Percentiles rank a stretch among this genome's conserved stretches.
phyloP scores from a whole-genome alignment of 1,140 invertebrate species.

The Scaptomyza graminum region DNA sequence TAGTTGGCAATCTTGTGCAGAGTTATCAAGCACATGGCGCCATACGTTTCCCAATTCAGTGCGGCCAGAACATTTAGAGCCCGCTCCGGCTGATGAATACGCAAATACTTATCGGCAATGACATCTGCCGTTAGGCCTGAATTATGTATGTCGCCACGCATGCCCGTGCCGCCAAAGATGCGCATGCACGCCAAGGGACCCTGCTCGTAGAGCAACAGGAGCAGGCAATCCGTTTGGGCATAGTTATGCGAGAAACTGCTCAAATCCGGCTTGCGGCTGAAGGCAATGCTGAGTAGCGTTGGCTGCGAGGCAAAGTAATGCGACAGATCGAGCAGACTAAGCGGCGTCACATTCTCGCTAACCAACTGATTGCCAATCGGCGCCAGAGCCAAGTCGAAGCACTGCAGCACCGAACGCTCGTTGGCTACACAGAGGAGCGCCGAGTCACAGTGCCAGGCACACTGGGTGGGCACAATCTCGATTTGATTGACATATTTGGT shows the following conservation, averaged over 20 bases:
- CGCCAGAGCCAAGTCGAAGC: slow-evolving; percentile 89
- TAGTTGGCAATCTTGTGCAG: slow-evolving; percentile 90
- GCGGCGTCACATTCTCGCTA: slow-evolving; percentile 87
- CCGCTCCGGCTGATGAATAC: slow-evolving; percentile 87
- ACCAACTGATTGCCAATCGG: slow-evolving; percentile 88
- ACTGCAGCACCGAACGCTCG: slow-evolving; percentile 90
- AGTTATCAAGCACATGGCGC: slow-evolving; percentile 87
- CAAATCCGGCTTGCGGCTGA: slow-evolving; percentile 85
- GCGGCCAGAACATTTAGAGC: slow-evolving; percentile 88
- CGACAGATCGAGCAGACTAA: slow-evolving; percentile 88
- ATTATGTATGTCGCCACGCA: slow-evolving; percentile 81
- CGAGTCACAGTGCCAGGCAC: slow-evolving; percentile 90
- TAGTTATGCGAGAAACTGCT: slow-evolving; percentile 84
- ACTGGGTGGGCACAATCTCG: slow-evolving; percentile 88
- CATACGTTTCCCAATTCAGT: slow-evolving; percentile 90
- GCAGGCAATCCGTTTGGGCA: slow-evolving; percentile 84
- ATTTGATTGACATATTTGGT: slow-evolving; percentile 85
- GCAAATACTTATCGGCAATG: slow-evolving; percentile 88
- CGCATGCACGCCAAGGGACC: slow-evolving; percentile 84
- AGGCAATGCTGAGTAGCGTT: slow-evolving; percentile 85
- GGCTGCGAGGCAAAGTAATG: slow-evolving; percentile 88
- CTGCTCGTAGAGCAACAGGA: slow-evolving; percentile 87
- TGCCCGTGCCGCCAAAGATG: slow-evolving; percentile 72
- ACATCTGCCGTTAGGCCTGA: slow-evolving; percentile 85
- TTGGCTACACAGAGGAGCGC: slow-evolving; percentile 89